Conservation (phyloP, 2,888 invertebrate genomes). For the Caenorhabditis afra region DNA sequence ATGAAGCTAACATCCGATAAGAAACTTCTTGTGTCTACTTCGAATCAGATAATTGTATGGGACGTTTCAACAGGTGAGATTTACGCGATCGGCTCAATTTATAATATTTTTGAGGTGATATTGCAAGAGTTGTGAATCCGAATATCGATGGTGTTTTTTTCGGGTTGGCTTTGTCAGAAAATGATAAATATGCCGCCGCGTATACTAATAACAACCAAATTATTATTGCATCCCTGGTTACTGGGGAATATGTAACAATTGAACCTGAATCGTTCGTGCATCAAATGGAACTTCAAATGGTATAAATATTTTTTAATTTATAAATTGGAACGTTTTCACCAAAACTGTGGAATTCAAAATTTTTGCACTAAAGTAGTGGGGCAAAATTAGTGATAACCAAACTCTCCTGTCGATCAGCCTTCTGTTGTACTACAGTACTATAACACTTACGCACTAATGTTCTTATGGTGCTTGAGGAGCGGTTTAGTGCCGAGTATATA, state of each 20-base stretch:
- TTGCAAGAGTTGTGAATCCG: conserved; percentile 91
- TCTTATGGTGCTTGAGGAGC: too few relatives aligned
- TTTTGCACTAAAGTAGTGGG: too few relatives aligned
- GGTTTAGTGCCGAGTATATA: too few relatives aligned
- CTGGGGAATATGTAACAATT: conserved; percentile 92
- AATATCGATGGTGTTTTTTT: conserved; percentile 90
- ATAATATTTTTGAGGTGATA: conserved; percentile 85
- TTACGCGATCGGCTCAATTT: too few relatives aligned
- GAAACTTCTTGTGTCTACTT: conserved; percentile 94
- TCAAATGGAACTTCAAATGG: conserved; percentile 84
- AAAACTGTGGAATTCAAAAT: too few relatives aligned
- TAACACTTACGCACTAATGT: too few relatives aligned
- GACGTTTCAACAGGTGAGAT: conserved; percentile 87
- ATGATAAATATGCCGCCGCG: conserved; percentile 95
- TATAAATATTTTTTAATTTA: too few relatives aligned
- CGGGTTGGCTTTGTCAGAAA: conserved; percentile 89
- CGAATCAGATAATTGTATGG: conserved; percentile 96
- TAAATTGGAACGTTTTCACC: too few relatives aligned
- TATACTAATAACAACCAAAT: conserved; percentile 95
- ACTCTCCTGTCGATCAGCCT: too few relatives aligned
- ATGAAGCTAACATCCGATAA: conserved; percentile 92
- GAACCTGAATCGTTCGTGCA: conserved; percentile 88
- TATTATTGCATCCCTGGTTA: conserved; percentile 89
- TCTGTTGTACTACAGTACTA: too few relatives aligned
- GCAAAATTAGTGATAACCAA: too few relatives aligned